These are phyloP conservation scores for Ptychoptera contaminata DNA, from an alignment of 2,888 invertebrate species.

Conservation along the genomic window DNA sequence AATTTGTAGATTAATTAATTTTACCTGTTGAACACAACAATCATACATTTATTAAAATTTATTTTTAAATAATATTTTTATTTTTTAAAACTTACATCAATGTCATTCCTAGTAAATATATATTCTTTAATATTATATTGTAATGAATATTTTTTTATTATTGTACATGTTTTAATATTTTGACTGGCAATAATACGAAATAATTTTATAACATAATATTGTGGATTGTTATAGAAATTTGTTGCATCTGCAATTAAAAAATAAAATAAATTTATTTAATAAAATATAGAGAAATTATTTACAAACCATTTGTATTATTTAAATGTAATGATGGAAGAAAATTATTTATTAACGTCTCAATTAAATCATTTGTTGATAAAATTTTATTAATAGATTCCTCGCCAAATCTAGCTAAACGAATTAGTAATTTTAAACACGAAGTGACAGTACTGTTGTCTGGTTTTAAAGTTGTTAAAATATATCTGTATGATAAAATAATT, in stretches of 20 bases:
- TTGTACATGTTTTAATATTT: conserved; percentile 20
- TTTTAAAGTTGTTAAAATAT: conserved; percentile 52
- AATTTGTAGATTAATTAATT: conserved; percentile 37
- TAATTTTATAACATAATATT: conserved; percentile 54
- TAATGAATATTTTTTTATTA: conserved; percentile 14
- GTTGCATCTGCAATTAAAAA: conserved; percentile 29
- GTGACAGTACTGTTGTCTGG: conserved; percentile 58
- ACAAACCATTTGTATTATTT: conserved; percentile 16
- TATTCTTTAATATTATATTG: conserved; percentile 18
- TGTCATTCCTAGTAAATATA: conserved; percentile 21
- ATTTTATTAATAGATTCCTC: conserved; percentile 46
- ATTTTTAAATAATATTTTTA: no score
- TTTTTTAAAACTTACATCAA: conserved; percentile 18
- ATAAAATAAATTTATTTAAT: conserved; percentile 13
- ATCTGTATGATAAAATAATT: conserved; percentile 34
- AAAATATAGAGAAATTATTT: conserved; percentile 7
- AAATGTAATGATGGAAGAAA: conserved; percentile 36
- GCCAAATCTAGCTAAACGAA: conserved; percentile 64
- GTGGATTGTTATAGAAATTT: conserved; percentile 45
- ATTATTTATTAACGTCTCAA: conserved; percentile 40
- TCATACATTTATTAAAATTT: background rate
- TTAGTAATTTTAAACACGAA: conserved; percentile 62
- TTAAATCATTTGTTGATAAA: conserved; percentile 43
- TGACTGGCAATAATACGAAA: conserved; percentile 53
- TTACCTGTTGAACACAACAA: conserved; percentile 16